Conservation (phyloP, 1,140 invertebrate genomes). For the Caenorhabditis elegans region DNA sequence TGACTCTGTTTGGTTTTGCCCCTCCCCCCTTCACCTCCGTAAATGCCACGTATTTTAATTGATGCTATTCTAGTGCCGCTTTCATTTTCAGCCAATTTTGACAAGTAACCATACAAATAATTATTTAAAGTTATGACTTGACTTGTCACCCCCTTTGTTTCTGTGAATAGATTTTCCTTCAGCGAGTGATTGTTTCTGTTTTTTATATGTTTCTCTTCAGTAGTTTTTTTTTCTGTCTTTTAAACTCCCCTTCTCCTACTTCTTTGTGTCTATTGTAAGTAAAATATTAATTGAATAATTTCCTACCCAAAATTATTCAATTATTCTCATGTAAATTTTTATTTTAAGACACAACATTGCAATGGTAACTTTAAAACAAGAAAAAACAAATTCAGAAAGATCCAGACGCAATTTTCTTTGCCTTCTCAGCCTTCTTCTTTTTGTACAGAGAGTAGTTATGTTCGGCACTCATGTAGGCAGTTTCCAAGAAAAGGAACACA, state of each 20-base stretch:
- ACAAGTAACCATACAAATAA: no score
- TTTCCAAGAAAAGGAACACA: slow-evolving; percentile 59
- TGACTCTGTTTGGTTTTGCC: neutral
- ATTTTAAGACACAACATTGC: no score
- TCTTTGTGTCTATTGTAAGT: neutral
- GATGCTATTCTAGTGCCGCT: neutral
- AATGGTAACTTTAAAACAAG: neutral
- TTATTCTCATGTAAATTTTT: no score
- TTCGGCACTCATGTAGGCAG: slow-evolving; percentile 53
- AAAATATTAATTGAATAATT: no score
- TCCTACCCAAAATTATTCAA: no score
- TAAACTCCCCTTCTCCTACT: neutral
- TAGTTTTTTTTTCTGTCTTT: neutral
- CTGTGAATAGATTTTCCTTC: neutral
- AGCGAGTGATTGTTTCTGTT: neutral
- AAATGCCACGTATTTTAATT: neutral
- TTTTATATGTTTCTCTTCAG: neutral
- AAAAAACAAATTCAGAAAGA: neutral
- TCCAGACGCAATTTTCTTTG: slow-evolving; percentile 16
- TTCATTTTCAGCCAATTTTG: neutral
- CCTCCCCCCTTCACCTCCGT: neutral
- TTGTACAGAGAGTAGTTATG: slow-evolving; percentile 51
- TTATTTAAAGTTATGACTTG: no score
- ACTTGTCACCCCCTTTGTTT: neutral
- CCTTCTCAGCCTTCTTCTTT: slow-evolving; percentile 51